Percentiles rank a stretch among this genome's conserved stretches.
Conservation (phyloP, 1,140 invertebrate species). For the Forficula auricularia region DNA sequence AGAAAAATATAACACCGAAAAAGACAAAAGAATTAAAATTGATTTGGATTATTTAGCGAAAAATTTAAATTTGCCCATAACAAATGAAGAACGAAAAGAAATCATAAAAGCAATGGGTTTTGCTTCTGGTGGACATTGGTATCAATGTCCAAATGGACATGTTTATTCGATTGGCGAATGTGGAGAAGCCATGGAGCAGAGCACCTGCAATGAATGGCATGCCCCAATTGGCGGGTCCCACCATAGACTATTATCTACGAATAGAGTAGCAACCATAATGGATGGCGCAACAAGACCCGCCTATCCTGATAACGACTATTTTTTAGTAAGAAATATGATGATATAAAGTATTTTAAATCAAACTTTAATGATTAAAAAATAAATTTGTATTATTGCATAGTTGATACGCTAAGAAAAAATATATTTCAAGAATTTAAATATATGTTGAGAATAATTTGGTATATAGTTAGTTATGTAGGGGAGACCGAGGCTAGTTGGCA, state of each 20-base stretch:
- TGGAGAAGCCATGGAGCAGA: conserved; percentile 42
- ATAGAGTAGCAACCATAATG: conserved; percentile 38
- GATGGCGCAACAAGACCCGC: conserved; percentile 32
- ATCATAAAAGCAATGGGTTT: conserved; percentile 43
- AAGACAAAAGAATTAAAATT: conserved; percentile 1
- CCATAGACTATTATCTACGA: conserved; percentile 33
- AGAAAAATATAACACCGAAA: not conserved
- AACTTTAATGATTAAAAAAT: too few relatives aligned
- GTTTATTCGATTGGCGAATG: conserved; percentile 51
- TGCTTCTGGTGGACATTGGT: conserved; percentile 49
- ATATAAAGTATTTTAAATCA: too few relatives aligned
- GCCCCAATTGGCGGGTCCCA: conserved; percentile 38
- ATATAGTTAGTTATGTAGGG: too few relatives aligned
- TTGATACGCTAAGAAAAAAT: too few relatives aligned
- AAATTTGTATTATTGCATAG: too few relatives aligned
- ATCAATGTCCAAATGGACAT: conserved; percentile 55
- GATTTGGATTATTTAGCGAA: conserved; percentile 7
- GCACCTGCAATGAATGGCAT: conserved; percentile 40
- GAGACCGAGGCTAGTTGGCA: too few relatives aligned
- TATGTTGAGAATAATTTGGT: too few relatives aligned
- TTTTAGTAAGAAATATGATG: too few relatives aligned
- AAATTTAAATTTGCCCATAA: conserved; percentile 21
- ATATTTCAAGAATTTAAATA: too few relatives aligned
- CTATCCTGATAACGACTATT: conserved; percentile 24
- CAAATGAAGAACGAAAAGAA: conserved; percentile 32